Conservation (phyloP, 2,113 vertebrate genomes). For the Lamprotornis superbus region DNA sequence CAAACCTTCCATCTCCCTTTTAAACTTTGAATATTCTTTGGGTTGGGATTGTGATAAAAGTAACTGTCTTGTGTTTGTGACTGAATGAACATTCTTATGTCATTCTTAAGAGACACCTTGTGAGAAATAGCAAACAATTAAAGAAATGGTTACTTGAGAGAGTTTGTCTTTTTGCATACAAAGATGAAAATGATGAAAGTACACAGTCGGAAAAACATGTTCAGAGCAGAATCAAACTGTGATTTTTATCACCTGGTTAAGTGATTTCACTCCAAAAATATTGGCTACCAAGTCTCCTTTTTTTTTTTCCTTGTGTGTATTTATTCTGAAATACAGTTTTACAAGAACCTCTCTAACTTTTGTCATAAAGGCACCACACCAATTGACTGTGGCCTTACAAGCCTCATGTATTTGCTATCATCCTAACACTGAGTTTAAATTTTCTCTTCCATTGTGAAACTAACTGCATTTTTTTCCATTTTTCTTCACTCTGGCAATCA, state of each 20-base stretch:
- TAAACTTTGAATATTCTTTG: neutral
- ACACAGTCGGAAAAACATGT: neutral
- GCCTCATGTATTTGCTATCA: neutral
- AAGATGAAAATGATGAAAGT: neutral
- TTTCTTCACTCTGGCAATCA: neutral
- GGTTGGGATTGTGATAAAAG: neutral
- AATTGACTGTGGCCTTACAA: neutral
- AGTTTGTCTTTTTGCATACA: neutral
- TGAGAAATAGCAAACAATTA: neutral
- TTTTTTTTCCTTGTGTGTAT: neutral
- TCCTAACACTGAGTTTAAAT: neutral
- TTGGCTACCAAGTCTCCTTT: fast-evolving
- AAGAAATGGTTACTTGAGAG: neutral
- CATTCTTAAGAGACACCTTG: neutral
- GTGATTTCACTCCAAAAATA: neutral
- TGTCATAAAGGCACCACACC: neutral
- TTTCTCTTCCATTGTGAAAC: neutral
- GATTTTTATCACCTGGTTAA: neutral
- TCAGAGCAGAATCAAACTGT: neutral
- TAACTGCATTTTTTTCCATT: neutral
- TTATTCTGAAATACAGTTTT: neutral
- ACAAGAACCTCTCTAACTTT: neutral
- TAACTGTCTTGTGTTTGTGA: neutral
- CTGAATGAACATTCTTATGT: neutral
- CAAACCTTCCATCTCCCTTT: neutral